Conservation (phyloP, 2,888 invertebrate genomes). For the Nowickia ferox region DNA sequence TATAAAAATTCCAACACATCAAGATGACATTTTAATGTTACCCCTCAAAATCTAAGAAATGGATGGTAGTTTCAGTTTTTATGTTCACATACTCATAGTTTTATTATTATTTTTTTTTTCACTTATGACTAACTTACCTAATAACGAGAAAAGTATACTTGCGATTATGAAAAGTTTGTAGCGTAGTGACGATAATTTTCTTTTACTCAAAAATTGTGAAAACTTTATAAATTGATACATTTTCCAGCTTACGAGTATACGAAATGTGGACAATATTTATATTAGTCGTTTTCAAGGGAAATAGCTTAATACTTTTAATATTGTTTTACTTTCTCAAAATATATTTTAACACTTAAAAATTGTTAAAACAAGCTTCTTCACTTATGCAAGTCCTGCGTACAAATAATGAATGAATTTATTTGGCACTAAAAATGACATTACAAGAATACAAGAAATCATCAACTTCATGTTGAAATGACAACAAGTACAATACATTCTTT, state of each 20-base stretch:
- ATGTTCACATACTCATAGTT: not conserved
- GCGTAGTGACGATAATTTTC: slow-evolving; percentile 35
- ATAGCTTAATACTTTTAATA: slow-evolving; percentile 8
- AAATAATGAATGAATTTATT: slow-evolving; percentile 68
- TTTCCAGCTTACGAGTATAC: slow-evolving; percentile 3
- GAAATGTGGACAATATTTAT: not conserved
- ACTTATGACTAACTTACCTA: slow-evolving; percentile 70
- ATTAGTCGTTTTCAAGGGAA: not conserved
- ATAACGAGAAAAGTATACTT: slow-evolving; percentile 72
- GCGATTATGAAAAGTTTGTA: slow-evolving; percentile 58
- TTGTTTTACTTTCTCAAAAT: slow-evolving; percentile 3
- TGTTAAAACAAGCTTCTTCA: slow-evolving; percentile 37
- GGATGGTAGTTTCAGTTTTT: not conserved
- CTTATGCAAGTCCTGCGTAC: slow-evolving; percentile 67
- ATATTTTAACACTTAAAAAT: slow-evolving; percentile 53
- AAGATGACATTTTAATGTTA: not conserved
- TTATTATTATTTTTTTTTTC: slow-evolving; percentile 11
- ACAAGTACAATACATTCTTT: not conserved
- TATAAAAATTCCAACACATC: not conserved
- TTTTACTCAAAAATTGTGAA: slow-evolving; percentile 45
- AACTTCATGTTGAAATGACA: slow-evolving; percentile 33
- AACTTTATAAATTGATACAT: slow-evolving; percentile 50
- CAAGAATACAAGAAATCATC: not conserved
- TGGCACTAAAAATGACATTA: slow-evolving; percentile 53
- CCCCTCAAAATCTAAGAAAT: not conserved